These are phyloP conservation scores for Calliphora vomitoria DNA, from an alignment of 2,888 invertebrate species.

Conservation along the genomic window DNA sequence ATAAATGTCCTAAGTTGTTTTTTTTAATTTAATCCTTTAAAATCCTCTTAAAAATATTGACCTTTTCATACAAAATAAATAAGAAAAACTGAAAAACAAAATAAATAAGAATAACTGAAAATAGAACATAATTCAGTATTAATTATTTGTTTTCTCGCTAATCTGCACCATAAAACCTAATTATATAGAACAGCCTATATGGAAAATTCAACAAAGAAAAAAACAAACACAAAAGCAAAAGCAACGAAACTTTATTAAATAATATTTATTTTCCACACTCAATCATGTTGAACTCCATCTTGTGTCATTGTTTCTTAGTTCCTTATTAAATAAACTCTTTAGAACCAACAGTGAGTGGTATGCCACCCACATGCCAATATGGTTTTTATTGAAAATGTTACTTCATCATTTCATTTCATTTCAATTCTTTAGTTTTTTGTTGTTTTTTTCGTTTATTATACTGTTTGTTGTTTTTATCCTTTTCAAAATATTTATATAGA, in stretches of 20 bases:
- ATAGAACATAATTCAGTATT: slow-evolving; percentile 68
- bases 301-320: slow-evolving; percentile 15
- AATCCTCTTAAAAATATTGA: background rate
- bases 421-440: too few species aligned
- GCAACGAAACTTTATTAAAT: slow-evolving; percentile 32
- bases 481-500: slow-evolving; percentile 70
- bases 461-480: slow-evolving; percentile 52
- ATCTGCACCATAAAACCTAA: slow-evolving; percentile 4
- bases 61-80: background rate
- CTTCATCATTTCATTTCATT: slow-evolving; percentile 49
- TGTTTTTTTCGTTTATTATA: background rate
- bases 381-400: slow-evolving; percentile 56
- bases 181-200: slow-evolving; percentile 2
- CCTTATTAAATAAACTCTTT: slow-evolving; percentile 29
- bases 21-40: slow-evolving; percentile 27
- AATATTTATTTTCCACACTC: slow-evolving; percentile 51
- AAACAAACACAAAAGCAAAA: background rate
- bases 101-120: too few species aligned
- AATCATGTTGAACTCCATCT: slow-evolving; percentile 47
- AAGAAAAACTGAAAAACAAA: slow-evolving; percentile 54
- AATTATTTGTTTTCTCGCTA: slow-evolving; percentile 60
- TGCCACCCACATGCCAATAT: slow-evolving; percentile 65
- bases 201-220: slow-evolving; percentile 22
- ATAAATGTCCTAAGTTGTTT: background rate
- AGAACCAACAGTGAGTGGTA: background rate